Percentiles rank a stretch among this genome's conserved stretches.
These are phyloP conservation scores for Oenanthe melanoleuca DNA, from an alignment of 2,113 vertebrate species.

Conservation along the genomic window DNA sequence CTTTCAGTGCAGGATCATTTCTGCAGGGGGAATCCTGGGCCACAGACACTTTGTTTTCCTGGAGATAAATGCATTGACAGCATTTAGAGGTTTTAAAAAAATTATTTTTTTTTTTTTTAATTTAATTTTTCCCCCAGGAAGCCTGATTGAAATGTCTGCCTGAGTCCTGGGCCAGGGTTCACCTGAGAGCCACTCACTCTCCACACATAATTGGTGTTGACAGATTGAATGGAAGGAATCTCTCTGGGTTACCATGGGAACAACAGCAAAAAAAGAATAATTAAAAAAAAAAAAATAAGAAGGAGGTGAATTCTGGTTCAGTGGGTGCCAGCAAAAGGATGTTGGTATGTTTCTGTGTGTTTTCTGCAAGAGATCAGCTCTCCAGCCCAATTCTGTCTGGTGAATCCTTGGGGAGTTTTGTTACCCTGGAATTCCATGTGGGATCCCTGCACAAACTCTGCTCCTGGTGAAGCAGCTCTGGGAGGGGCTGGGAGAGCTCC, in stretches of 20 bases:
- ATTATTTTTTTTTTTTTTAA: too few species aligned
- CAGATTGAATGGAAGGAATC: slow-evolving; percentile 36
- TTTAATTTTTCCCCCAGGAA: background rate
- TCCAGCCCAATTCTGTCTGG: background rate
- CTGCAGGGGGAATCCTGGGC: background rate
- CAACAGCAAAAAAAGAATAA: background rate
- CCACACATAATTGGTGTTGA: slow-evolving; percentile 3
- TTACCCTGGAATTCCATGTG: background rate
- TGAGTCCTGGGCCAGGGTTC: slow-evolving; percentile 12
- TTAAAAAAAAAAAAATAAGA: background rate
- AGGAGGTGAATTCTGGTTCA: slow-evolving; percentile 60
- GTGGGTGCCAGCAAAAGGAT: background rate
- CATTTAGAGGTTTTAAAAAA: background rate
- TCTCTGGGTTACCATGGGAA: slow-evolving; percentile 40
- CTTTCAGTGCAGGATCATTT: background rate
- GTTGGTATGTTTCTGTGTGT: background rate
- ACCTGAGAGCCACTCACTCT: slow-evolving; percentile 29
- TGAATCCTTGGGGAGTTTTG: background rate
- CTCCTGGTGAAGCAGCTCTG: background rate
- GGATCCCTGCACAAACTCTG: background rate
- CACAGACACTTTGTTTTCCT: background rate
- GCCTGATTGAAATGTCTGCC: background rate
- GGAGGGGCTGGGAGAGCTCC: too few species aligned
- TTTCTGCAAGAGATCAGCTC: background rate
- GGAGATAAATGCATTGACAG: background rate